Evolutionary conservation across 2,113 vertebrate species (phyloP), one percentile per base, ranked within the genome.

Genomic region (Hepsetus odoe): DNA sequence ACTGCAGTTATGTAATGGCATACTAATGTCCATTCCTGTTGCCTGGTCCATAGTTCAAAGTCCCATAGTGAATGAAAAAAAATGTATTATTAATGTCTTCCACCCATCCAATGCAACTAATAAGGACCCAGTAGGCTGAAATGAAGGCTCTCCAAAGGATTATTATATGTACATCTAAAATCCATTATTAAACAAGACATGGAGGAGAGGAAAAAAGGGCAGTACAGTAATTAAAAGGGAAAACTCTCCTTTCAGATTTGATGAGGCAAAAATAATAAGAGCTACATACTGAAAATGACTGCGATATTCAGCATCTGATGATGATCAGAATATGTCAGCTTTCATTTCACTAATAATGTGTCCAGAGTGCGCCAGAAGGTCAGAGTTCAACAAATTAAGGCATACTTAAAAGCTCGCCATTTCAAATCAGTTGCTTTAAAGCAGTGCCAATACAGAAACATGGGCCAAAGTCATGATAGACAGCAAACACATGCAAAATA

Each of bases 291-390:
- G 9, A 18, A 44, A 61, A 65, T 24, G 12, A 30, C 40, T 38
- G 20, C 11, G 76, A 80, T 84, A 83, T 83, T 83, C 83, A 59
- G 33, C 42, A 20, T 72, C 32, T 76, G 35, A 68, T 75, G 33
- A 38, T 62, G n/a, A 30, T 51, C 4, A 65, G 8, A 32, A 30
- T 53, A 44, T 58, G 58, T 75, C 65, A 35, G 9, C 38, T 42
- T 28, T 58, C 4, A 22, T 51, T 35, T 53, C 62, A 8, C 30
- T 42, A 65, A 62, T 35, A 26, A 7, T 6, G 62, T 33, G 18
- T 76, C 35, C 16, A 16, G 56, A 46, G 28, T 32, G 24, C 40
- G 4, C 38, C 16, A 7, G n/a, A 18, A 33, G 32, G 22, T 59
- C 16, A 69, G 69, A 59, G 53, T 58, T 32, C n/a, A 44, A 18